Base-by-base conservation (phyloP, 2,113 vertebrate genomes). In the Neomonachus schauinslandi region DNA sequence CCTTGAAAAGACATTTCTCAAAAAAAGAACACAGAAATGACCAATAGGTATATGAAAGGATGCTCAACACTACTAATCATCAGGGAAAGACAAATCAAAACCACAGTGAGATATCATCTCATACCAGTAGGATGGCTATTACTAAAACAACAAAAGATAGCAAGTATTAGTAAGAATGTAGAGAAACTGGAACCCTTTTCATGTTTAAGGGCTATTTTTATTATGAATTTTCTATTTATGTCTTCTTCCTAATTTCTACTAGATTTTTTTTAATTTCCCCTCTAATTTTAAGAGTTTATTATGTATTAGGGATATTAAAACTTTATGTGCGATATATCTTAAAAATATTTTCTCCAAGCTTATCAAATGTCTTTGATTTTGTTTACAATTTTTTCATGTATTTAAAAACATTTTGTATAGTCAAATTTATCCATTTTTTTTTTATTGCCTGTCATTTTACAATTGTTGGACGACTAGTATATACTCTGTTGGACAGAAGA, bases 321-420 rank as follows among this genome's bases (percentile, higher is more conserved):
- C 26, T 94, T 76, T 76, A 57, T 39, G 76, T 26, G 74, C 72
- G 16, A 65, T 36, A 22, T 49, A 51, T 46, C 28, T 89, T 93
- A 18, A 71, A 71, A 96, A 55, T 49, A 84, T 69, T 91, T 92
- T 96, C 55, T 92, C 5, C 19, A 95, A 87, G 67, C 69, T 59
- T 76, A 59, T 96, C 21, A 84, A 31, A 69, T 95, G 13, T 49
- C 14, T 90, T 82, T 90, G 13, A 76, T 71, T 93, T 95, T 81
- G 16, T 22, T 95, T 81, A 15, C 7, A 5, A n/a, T 28, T 84
- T 91, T 94, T 89, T 77, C 4, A 59, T 57, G 2, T 2, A 65
- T 57, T 65, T 69, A 14, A 67, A 79, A 53, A 39, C 16, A 4
- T 6, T 92, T 59, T 87, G 13, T 51, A 15, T 51, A 67, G 57